Evolutionary conservation across 2,113 vertebrate species (phyloP).

Genomic region (Pachycephala philippinensis): DNA sequence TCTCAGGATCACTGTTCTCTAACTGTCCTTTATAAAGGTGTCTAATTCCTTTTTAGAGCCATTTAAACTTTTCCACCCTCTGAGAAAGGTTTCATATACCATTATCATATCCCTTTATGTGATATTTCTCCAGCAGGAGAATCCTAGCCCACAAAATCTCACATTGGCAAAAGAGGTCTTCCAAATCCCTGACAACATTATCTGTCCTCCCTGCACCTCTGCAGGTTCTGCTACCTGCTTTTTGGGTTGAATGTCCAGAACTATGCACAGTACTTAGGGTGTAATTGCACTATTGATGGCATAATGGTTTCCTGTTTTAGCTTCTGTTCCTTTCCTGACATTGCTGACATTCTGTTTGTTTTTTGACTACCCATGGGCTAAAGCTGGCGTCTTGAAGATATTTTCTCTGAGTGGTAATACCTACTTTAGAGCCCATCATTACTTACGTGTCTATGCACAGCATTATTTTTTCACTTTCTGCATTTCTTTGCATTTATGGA

Average conservation of each 20-base stretch:
- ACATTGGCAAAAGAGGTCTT: neutral
- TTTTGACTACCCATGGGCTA: neutral
- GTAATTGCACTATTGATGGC: neutral
- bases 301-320: neutral
- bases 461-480: neutral
- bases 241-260: neutral
- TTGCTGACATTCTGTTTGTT: neutral
- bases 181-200: neutral
- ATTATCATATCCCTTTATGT: neutral
- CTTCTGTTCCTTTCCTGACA: neutral
- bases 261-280: neutral
- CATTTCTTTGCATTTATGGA: slow-evolving; percentile 11
- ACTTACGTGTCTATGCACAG: neutral
- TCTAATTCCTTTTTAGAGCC: neutral
- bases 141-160: neutral
- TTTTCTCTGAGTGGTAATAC: neutral
- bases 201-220: neutral
- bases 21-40: neutral
- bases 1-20: neutral
- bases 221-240: neutral
- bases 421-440: neutral
- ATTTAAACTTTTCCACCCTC: neutral
- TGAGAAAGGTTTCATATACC: neutral
- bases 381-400: neutral
- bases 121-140: neutral